These are phyloP conservation scores for Anadara kagoshimensis DNA, from an alignment of 1,140 invertebrate species.

Conservation along the genomic window DNA sequence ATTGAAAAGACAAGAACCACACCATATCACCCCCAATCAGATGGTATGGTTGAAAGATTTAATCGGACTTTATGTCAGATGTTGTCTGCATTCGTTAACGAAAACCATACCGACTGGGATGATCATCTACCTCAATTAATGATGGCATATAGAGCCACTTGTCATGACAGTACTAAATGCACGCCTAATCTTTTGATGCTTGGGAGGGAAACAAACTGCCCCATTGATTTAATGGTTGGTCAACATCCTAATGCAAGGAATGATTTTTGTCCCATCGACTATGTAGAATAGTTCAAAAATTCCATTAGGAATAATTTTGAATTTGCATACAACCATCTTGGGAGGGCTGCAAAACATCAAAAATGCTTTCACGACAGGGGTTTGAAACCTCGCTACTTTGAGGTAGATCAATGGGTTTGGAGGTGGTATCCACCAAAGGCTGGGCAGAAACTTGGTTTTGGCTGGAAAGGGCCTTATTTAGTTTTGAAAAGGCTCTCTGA, in stretches of 20 bases:
- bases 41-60: too few relatives aligned
- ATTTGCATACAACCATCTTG: not conserved
- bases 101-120: too few relatives aligned
- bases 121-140: too few relatives aligned
- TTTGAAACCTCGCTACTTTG: conserved; percentile 17
- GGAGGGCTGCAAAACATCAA: conserved; percentile 13
- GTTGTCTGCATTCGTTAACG: too few relatives aligned
- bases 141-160: too few relatives aligned
- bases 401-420: not conserved
- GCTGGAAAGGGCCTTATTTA: conserved; percentile 29
- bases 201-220: not conserved
- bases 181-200: not conserved
- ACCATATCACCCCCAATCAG: too few relatives aligned
- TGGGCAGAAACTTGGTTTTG: conserved; percentile 17
- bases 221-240: not conserved
- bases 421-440: conserved; percentile 12
- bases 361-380: conserved; percentile 30
- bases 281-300: conserved; percentile 39
- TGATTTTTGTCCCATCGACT: conserved; percentile 34
- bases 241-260: not conserved
- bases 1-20: too few relatives aligned
- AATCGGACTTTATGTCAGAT: too few relatives aligned
- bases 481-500: conserved; percentile 16
- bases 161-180: too few relatives aligned
- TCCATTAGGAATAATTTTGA: conserved; percentile 7